Base-by-base conservation (phyloP, 2,113 vertebrate species). In the Chaetura pelagica region DNA sequence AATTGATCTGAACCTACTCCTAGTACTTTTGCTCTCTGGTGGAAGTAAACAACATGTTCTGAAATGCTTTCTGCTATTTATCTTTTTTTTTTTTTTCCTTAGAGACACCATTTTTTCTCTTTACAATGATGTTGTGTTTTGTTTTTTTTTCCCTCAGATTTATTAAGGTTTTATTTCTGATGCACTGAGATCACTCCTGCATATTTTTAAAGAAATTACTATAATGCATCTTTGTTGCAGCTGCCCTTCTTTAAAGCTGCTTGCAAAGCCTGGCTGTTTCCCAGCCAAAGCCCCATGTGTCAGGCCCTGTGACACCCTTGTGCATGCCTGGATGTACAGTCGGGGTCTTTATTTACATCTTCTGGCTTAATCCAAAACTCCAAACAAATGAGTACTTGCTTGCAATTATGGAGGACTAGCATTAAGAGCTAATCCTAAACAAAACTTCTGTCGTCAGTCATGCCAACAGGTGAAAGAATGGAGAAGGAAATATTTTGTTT, bases 231-330 rank as follows among this genome's bases (percentile, higher is more conserved):
- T 81, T 73, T 87, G 27, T 19, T 66, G 46, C n/a, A 91, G 78
- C 71, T 78, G 54, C 38, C 61, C 32, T 75, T 94, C 61, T 81
- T 79, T 54, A 54, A 58, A 42, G 67, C 80, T 87, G 62, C 57
- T 87, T 81, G 68, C 77, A 89, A 84, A 84, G 67, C 34, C 64
- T 30, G 13, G 5, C 29, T 94, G 64, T 67, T 59, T 59, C 16
- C 46, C 15, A 3, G 69, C 12, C 2, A 7, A 74, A 92, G 44
- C 12, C 67, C 12, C 2, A 1, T 17, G 42, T 59, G 55, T 80
- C 3, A 4, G 20, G 14, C n/a, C 49, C 44, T 82, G 73, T n/a
- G 81, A 84, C 34, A 81, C 20, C 7, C 44, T 84, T 57, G 42
- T 54, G 52, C 15, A 2, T 0, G 20, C 42, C 34, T 71, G 68